Evolutionary conservation across 2,888 invertebrate species (phyloP).

Genomic region (Sinelater perroti): DNA sequence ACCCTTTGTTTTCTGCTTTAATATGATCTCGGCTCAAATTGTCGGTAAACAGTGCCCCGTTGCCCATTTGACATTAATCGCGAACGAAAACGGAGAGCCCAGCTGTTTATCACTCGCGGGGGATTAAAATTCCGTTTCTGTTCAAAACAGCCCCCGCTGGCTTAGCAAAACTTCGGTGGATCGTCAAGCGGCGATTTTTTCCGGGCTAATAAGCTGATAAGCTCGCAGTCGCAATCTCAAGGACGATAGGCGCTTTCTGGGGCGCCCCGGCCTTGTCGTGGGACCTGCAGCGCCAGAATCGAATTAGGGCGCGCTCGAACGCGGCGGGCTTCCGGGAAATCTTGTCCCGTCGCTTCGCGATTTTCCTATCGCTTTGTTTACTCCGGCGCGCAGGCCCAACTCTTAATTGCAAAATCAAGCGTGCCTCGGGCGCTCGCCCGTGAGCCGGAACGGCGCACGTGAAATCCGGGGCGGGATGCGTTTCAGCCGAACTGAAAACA

Average conservation of each 20-base stretch:
- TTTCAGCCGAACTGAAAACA: background rate
- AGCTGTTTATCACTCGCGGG: background rate
- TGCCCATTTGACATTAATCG: background rate
- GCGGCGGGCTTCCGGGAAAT: slow-evolving; percentile 1
- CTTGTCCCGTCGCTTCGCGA: background rate
- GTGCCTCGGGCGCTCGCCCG: too few species aligned
- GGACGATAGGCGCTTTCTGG: too few species aligned
- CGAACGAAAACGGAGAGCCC: background rate
- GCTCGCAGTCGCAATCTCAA: too few species aligned
- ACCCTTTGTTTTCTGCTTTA: slow-evolving; percentile 9
- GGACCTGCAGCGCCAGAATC: background rate
- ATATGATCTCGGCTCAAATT: background rate
- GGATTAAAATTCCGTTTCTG: too few species aligned
- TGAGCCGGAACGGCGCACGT: too few species aligned
- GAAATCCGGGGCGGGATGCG: too few species aligned
- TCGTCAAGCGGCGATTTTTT: too few species aligned
- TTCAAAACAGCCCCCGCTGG: too few species aligned
- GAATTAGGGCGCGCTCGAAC: slow-evolving; percentile 2
- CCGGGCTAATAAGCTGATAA: too few species aligned
- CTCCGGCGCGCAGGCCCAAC: too few species aligned
- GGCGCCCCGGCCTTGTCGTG: background rate
- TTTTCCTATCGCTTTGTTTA: slow-evolving; percentile 5
- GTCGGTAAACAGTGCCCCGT: slow-evolving; percentile 1
- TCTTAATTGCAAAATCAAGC: too few species aligned
- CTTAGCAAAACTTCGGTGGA: too few species aligned